Percentiles rank a stretch among this genome's conserved stretches.
These are phyloP conservation scores for Cheiracanthium punctorium DNA, from an alignment of 2,888 invertebrate genomes.

Conservation along the genomic window DNA sequence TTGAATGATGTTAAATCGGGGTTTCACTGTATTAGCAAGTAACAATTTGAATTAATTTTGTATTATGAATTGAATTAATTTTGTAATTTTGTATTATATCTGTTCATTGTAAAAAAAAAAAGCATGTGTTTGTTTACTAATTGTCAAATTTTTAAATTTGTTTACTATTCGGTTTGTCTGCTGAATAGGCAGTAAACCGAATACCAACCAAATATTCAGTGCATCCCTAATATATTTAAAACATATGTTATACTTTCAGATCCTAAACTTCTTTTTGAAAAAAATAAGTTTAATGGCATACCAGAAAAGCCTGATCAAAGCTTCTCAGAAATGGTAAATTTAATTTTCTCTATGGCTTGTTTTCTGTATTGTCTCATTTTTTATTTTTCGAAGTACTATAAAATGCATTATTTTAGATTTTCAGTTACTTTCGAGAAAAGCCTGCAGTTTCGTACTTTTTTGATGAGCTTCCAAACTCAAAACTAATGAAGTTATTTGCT, in stretches of 20 bases:
- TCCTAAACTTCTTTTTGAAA: background rate
- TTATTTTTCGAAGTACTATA: too few relatives aligned
- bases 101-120: too few relatives aligned
- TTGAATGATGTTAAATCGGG: too few relatives aligned
- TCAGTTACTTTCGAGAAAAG: constrained; percentile 25
- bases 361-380: too few relatives aligned
- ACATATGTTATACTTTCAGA: background rate
- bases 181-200: too few relatives aligned
- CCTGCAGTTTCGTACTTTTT: constrained; percentile 51
- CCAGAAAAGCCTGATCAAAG: background rate
- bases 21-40: too few relatives aligned
- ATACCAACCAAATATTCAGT: too few relatives aligned
- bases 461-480: constrained; percentile 55
- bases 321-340: constrained; percentile 21
- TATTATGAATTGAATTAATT: too few relatives aligned
- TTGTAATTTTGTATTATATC: too few relatives aligned
- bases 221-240: too few relatives aligned
- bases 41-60: too few relatives aligned
- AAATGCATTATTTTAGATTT: constrained; percentile 21
- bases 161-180: too few relatives aligned
- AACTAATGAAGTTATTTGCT: constrained; percentile 45
- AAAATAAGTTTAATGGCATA: background rate
- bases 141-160: background rate
- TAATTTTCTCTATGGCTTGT: background rate
- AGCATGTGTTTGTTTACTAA: background rate